Percentiles rank a stretch among this genome's conserved stretches.
These are phyloP conservation scores for Aeoliscus strigatus DNA, from an alignment of 2,797 vertebrate species.

Conservation along the genomic window DNA sequence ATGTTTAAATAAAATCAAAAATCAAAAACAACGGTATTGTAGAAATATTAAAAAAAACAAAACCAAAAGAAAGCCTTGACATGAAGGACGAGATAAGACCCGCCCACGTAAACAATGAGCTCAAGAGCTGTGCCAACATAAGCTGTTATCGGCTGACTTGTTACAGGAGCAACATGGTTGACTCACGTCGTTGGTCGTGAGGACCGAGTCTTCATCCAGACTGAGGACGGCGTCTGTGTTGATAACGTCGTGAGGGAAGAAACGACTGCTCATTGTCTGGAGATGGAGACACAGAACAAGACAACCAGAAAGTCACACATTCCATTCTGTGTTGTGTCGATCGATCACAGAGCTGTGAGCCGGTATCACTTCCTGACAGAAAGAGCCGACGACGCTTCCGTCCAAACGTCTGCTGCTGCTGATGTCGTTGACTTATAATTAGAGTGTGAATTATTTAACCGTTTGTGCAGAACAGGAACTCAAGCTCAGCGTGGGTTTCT, in stretches of 20 bases:
- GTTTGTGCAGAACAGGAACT: slow-evolving; percentile 18
- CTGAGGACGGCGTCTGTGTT: slow-evolving; percentile 76
- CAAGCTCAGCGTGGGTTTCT: background rate
- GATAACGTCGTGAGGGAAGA: slow-evolving; percentile 72
- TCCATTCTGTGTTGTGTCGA: background rate
- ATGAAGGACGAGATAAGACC: no score
- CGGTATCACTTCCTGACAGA: slow-evolving; percentile 21
- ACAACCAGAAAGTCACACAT: background rate
- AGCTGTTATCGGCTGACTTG: no score
- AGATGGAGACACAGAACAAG: slow-evolving; percentile 14
- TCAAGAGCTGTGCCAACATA: no score
- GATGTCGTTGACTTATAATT: slow-evolving; percentile 65
- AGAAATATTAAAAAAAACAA: no score
- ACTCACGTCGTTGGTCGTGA: slow-evolving; percentile 81
- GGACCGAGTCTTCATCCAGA: slow-evolving; percentile 80
- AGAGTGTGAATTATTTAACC: slow-evolving; percentile 64
- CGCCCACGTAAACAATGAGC: no score
- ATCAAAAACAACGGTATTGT: no score
- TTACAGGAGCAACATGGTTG: no score
- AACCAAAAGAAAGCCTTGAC: no score
- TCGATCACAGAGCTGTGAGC: background rate
- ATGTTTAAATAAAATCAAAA: no score
- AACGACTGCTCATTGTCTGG: slow-evolving; percentile 79
- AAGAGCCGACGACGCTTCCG: slow-evolving; percentile 47
- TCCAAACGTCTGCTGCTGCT: slow-evolving; percentile 51